Conservation (phyloP, 2,888 invertebrate genomes). For the Embidobia sp. region DNA sequence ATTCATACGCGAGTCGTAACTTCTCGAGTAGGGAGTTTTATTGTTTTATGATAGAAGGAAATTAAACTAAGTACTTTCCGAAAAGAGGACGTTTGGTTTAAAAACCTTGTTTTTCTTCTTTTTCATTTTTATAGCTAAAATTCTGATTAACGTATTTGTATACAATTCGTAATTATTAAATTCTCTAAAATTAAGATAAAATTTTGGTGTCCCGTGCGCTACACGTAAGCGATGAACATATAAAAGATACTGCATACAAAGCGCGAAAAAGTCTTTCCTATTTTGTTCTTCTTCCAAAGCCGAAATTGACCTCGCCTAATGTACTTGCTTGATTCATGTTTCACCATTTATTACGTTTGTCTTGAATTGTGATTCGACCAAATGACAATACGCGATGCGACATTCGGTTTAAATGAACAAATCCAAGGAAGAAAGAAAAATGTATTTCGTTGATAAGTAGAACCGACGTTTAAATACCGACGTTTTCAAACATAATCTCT, state of each 20-base stretch:
- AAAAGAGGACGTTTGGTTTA: too few relatives aligned
- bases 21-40: too few relatives aligned
- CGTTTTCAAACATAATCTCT: slow-evolving; percentile 58
- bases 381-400: slow-evolving; percentile 7
- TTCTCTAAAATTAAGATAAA: background rate
- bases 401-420: slow-evolving; percentile 10
- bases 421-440: slow-evolving; percentile 1
- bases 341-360: slow-evolving; percentile 16
- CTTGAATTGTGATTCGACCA: slow-evolving; percentile 19
- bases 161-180: background rate
- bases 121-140: too few relatives aligned
- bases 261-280: slow-evolving; percentile 20
- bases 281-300: slow-evolving; percentile 31
- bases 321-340: slow-evolving; percentile 22
- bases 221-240: too few relatives aligned
- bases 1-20: too few relatives aligned
- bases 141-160: too few relatives aligned
- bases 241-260: slow-evolving; percentile 23
- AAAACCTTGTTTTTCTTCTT: too few relatives aligned
- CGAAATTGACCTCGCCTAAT: slow-evolving; percentile 30
- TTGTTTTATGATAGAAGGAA: too few relatives aligned
- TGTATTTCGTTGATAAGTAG: slow-evolving; percentile 43
- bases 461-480: slow-evolving; percentile 30
- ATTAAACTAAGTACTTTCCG: too few relatives aligned
- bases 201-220: too few relatives aligned